Evolutionary conservation across 2,888 invertebrate genomes (phyloP).

Genomic region (Hoplodrina ambigua): DNA sequence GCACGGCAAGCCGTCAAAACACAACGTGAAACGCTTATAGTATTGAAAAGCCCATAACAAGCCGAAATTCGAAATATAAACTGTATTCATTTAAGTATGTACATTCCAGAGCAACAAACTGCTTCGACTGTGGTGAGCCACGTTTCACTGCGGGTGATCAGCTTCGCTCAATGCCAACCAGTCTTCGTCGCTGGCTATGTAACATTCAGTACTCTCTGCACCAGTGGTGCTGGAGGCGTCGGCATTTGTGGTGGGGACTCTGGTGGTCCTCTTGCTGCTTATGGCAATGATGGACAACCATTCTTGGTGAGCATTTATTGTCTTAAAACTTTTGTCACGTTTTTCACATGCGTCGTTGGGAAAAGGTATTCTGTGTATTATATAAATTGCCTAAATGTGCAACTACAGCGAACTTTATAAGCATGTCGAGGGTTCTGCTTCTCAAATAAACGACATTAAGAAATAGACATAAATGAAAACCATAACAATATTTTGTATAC

Average conservation of each 20-base stretch:
- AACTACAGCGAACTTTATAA: no score
- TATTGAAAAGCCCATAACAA: no score
- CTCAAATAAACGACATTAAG: no score
- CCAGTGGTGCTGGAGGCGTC: slow-evolving; percentile 72
- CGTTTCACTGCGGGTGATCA: slow-evolving; percentile 72
- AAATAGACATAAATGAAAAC: no score
- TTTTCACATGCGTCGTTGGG: no score
- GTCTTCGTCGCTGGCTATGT: slow-evolving; percentile 62
- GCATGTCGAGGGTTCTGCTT: no score
- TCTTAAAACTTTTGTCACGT: background rate
- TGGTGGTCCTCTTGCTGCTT: slow-evolving; percentile 69
- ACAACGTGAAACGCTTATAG: no score
- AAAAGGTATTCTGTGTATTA: background rate
- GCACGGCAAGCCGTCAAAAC: no score
- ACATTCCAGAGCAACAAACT: slow-evolving; percentile 63
- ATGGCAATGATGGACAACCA: slow-evolving; percentile 16
- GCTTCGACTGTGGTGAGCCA: slow-evolving; percentile 68
- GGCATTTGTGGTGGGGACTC: slow-evolving; percentile 78
- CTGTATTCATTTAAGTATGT: background rate
- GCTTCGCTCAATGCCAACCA: slow-evolving; percentile 63
- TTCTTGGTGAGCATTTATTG: slow-evolving; percentile 19
- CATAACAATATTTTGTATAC: no score
- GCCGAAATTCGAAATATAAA: no score
- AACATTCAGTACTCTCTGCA: slow-evolving; percentile 70
- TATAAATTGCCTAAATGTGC: no score